Evolutionary conservation across 2,113 vertebrate species (phyloP).

Genomic region (Sminthopsis crassicaudata): DNA sequence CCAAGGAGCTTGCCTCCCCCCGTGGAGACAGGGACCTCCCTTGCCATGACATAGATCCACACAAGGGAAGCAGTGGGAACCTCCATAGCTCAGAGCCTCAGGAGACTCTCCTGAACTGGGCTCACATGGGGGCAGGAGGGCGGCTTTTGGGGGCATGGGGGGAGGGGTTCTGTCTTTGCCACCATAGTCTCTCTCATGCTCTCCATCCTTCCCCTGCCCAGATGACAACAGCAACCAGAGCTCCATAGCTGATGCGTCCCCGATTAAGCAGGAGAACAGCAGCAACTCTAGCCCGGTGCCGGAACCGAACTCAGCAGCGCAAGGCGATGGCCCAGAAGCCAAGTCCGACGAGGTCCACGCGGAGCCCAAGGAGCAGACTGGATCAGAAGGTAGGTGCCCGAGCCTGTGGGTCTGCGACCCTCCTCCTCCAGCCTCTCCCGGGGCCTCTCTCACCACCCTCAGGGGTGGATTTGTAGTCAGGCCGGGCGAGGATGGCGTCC

Average conservation of each 20-base stretch:
- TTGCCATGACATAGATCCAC: neutral
- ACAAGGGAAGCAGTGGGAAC: neutral
- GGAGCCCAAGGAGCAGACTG: constrained; percentile 88
- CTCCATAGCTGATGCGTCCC: constrained; percentile 96
- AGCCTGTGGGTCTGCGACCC: fast-evolving
- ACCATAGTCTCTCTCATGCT: neutral
- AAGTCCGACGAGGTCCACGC: constrained; percentile 89
- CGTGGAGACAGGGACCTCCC: neutral
- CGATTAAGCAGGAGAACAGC: constrained; percentile 97
- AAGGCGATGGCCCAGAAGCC: constrained; percentile 86
- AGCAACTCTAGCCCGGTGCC: constrained; percentile 95
- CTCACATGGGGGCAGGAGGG: fast-evolving
- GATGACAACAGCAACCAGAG: constrained; percentile 99
- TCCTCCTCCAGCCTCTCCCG: too few species aligned
- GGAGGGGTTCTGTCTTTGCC: neutral
- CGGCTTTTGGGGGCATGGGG: neutral
- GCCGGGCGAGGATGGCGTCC: neutral
- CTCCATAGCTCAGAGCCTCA: neutral
- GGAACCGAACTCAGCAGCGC: constrained; percentile 85
- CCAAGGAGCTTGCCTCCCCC: neutral
- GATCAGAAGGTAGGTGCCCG: constrained; percentile 85
- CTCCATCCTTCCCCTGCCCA: constrained; percentile 56
- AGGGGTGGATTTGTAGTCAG: neutral
- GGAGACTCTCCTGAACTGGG: neutral
- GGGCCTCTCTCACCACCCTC: neutral